Conservation (phyloP, 53 echinoderm and acorn worm genomes). For the Zoroaster sp. region DNA sequence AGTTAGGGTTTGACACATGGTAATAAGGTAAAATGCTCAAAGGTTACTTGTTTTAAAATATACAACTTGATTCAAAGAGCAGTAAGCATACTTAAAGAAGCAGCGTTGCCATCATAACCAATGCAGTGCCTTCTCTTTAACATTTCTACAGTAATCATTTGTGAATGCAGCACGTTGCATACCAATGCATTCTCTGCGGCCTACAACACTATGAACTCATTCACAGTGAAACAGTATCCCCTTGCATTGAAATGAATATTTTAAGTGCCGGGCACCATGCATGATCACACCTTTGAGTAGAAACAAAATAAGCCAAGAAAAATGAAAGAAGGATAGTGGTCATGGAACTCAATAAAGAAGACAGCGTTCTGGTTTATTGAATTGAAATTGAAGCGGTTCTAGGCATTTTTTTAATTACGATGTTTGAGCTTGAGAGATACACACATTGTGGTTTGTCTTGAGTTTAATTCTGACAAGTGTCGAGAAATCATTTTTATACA, state of each 20-base stretch:
- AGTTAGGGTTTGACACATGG: too few relatives aligned
- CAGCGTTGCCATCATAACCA: too few relatives aligned
- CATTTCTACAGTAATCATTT: neutral
- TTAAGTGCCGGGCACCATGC: neutral
- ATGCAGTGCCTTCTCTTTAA: neutral
- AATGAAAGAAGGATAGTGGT: neutral
- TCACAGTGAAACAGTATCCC: constrained; percentile 32
- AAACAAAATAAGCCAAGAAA: neutral
- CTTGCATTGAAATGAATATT: neutral
- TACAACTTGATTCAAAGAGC: too few relatives aligned
- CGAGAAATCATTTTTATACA: neutral
- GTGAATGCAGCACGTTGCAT: neutral
- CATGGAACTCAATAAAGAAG: neutral
- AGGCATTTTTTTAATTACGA: constrained; percentile 9
- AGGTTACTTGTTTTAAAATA: too few relatives aligned
- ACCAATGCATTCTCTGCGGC: neutral
- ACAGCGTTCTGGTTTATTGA: neutral
- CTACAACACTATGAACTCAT: neutral
- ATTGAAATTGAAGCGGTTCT: neutral
- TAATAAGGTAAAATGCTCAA: too few relatives aligned
- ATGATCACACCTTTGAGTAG: neutral
- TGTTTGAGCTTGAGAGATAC: neutral
- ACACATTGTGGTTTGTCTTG: too few relatives aligned
- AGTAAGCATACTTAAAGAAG: too few relatives aligned
- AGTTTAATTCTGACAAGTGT: neutral